These are phyloP conservation scores for Catocala fraxini DNA, from an alignment of 2,888 invertebrate genomes.

Conservation along the genomic window DNA sequence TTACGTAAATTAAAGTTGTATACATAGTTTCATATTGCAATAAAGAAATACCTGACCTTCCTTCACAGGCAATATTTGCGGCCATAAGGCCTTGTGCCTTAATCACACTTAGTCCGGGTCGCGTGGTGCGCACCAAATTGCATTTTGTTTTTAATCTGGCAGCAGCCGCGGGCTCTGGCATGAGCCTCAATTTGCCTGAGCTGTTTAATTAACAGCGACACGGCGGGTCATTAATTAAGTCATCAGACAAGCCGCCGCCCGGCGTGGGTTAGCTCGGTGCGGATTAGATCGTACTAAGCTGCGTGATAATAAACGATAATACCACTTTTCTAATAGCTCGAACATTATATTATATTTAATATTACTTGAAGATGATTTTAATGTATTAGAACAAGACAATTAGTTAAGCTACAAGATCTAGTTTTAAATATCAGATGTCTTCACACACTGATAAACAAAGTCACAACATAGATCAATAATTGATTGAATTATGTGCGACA, in stretches of 20 bases:
- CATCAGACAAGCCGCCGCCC: conserved; percentile 82
- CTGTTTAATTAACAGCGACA: conserved; percentile 84
- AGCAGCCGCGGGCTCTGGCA: conserved; percentile 70
- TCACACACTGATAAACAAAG: too few relatives aligned
- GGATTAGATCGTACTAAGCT: conserved; percentile 74
- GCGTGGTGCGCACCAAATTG: conserved; percentile 70
- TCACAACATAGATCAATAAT: too few relatives aligned
- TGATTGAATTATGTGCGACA: too few relatives aligned
- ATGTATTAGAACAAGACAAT: background rate
- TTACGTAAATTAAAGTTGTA: background rate
- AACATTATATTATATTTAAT: conserved; percentile 40
- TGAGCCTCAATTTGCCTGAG: conserved; percentile 81
- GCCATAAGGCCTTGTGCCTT: conserved; percentile 44
- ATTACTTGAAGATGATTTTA: conserved; percentile 24
- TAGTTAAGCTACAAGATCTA: background rate
- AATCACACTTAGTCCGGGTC: conserved; percentile 60
- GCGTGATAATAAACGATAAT: conserved; percentile 75
- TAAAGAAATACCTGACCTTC: conserved; percentile 14
- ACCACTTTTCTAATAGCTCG: conserved; percentile 51
- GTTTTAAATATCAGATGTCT: too few relatives aligned
- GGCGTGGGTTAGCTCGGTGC: conserved; percentile 64
- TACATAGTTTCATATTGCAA: conserved; percentile 6
- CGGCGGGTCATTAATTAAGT: conserved; percentile 85
- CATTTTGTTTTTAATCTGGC: conserved; percentile 82
- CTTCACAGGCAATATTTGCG: conserved; percentile 22